Conservation (phyloP, 2,888 invertebrate genomes). For the Eristalis pertinax region DNA sequence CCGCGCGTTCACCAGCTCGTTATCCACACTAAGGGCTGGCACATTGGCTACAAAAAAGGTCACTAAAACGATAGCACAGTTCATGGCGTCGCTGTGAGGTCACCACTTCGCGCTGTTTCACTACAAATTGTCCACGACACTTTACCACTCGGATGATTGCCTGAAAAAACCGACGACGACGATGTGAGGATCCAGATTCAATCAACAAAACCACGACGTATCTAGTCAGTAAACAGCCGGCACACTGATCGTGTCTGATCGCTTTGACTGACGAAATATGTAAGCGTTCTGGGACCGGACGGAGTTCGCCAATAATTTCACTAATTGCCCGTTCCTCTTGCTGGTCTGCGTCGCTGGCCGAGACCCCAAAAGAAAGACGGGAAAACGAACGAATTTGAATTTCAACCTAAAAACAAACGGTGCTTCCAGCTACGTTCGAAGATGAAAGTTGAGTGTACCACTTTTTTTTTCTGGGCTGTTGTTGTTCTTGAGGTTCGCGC, state of each 20-base stretch:
- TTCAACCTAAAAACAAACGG: conserved; percentile 16
- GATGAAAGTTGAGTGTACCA: conserved; percentile 70
- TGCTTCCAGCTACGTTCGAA: conserved; percentile 17
- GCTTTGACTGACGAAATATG: conserved; percentile 49
- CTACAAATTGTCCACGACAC: conserved; percentile 50
- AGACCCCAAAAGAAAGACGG: conserved; percentile 12
- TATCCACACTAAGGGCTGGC: conserved; percentile 78
- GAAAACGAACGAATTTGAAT: conserved; percentile 22
- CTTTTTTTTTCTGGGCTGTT: conserved; percentile 31
- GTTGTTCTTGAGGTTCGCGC: neutral
- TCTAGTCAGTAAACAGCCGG: neutral
- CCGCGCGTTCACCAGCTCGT: conserved; percentile 80
- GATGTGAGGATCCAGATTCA: neutral
- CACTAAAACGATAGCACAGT: conserved; percentile 71
- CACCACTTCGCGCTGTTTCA: conserved; percentile 61
- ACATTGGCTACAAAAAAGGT: conserved; percentile 46
- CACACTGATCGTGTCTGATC: conserved; percentile 16
- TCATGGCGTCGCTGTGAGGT: conserved; percentile 54
- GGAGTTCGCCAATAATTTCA: conserved; percentile 44
- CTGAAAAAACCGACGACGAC: neutral
- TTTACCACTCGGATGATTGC: conserved; percentile 15
- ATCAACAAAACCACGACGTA: neutral
- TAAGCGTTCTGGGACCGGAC: conserved; percentile 18
- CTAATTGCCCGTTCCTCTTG: conserved; percentile 27
- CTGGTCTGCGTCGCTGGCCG: neutral